A percentile compares a stretch with the other conserved stretches of the same genome.
These are phyloP conservation scores for Procambarus clarkii DNA, from an alignment of 1,140 invertebrate species.

Conservation along the genomic window DNA sequence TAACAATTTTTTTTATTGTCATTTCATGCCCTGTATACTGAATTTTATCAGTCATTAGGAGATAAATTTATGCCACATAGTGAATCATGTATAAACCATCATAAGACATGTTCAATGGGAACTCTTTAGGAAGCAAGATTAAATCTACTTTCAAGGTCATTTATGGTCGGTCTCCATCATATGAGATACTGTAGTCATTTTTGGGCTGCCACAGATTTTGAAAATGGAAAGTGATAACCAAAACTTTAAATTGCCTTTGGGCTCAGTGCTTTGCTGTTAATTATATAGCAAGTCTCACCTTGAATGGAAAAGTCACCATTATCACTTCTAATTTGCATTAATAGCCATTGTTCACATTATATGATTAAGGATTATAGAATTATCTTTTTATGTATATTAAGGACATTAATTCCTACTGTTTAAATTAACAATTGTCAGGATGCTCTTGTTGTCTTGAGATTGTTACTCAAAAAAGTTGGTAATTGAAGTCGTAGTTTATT, in stretches of 20 bases:
- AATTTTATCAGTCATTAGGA: conserved; percentile 21
- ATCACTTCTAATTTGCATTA: conserved; percentile 5
- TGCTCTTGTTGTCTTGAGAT: conserved; percentile 2
- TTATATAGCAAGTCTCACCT: not conserved
- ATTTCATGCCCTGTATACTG: conserved; percentile 7
- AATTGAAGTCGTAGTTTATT: conserved; percentile 59
- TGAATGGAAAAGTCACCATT: not conserved
- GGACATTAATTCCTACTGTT: conserved; percentile 13
- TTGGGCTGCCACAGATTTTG: not conserved
- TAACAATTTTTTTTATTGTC: conserved; percentile 25
- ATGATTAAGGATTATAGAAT: conserved; percentile 33
- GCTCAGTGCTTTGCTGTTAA: not conserved
- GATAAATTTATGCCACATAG: not conserved
- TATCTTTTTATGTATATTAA: conserved; percentile 45
- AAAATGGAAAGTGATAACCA: not conserved
- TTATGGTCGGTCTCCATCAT: not conserved
- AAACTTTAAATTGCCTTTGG: not conserved
- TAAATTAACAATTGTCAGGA: conserved; percentile 17
- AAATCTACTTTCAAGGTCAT: not conserved
- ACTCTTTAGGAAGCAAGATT: not conserved
- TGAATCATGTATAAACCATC: not conserved
- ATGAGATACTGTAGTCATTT: not conserved
- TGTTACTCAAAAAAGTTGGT: conserved; percentile 44
- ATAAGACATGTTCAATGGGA: not conserved
- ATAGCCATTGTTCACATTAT: conserved; percentile 21